Evolutionary conservation across 2,888 invertebrate genomes (phyloP), one percentile per base, ranked within the genome.

Genomic region (Noctuana brunneofusca): DNA sequence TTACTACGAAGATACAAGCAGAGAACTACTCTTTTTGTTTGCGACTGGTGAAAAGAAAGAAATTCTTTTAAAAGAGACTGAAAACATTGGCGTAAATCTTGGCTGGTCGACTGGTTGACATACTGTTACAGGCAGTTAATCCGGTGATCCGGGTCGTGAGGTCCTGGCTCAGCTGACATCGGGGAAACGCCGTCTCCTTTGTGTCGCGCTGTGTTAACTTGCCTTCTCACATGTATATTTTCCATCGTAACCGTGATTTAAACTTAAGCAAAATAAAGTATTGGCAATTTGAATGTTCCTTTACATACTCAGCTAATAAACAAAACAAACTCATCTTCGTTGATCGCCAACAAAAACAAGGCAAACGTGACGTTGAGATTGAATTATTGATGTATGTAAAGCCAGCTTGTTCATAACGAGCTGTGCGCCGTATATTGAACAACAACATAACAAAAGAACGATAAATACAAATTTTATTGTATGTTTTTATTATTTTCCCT

Each of bases 111-210:
- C 79, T 78, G 81, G 81, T 78, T 86, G 85, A 86, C 86, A 85
- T 76, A 80, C 78, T 84, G 87, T 86, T 86, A 85, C 87, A 86
- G 84, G 83, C 86, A 85, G 86, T 86, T 87, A 87, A 87, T 87
- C 87, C 84, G 75, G 75, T 85, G 87, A 87, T 82, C 80, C 79
- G 86, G 86, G 86, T 86, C 80, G 78, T 76, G 76, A 79, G 77
- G 77, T 74, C 74, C 71, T 73, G 79, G 80, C 75, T 80, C 78
- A 78, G 76, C 80, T 80, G 80, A 81, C 86, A 75, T 73, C 75
- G 77, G 80, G 80, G 71, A 74, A 75, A 75, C 74, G 75, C 73
- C 74, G 75, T 73, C 77, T 75, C 80, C 78, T 79, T 81, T 80
- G 75, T 73, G 73, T 73, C 79, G 77, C 54, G 77, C 75, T 71